Evolutionary conservation across 1,140 invertebrate genomes (phyloP).

Genomic region (Drosophila micromelanica): DNA sequence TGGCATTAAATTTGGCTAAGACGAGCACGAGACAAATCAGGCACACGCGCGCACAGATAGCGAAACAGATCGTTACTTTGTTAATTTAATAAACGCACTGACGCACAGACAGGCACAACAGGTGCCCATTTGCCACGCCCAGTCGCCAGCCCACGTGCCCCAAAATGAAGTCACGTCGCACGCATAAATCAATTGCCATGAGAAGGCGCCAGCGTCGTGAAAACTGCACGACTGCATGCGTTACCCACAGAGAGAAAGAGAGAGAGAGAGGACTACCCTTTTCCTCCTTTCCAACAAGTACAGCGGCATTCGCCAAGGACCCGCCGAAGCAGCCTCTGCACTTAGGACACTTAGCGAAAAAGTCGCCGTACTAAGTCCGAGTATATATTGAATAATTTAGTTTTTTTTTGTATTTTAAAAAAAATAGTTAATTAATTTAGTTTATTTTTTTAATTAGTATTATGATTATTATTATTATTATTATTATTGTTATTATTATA

Average conservation of each 20-base stretch:
- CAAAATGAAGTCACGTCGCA: slow-evolving; percentile 76
- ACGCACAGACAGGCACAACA: slow-evolving; percentile 33
- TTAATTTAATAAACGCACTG: slow-evolving; percentile 74
- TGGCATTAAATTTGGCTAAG: slow-evolving; percentile 65
- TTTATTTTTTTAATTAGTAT: no score
- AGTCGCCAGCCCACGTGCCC: slow-evolving; percentile 7
- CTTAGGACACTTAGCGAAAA: background rate
- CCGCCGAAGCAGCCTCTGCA: background rate
- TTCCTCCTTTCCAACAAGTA: background rate
- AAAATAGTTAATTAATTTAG: no score
- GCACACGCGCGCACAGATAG: slow-evolving; percentile 18
- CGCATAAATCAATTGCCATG: slow-evolving; percentile 77
- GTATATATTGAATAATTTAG: no score
- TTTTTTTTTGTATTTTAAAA: no score
- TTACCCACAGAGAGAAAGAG: slow-evolving; percentile 1
- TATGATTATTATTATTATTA: no score
- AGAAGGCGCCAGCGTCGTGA: slow-evolving; percentile 58
- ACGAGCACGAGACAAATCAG: slow-evolving; percentile 44
- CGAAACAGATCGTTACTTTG: slow-evolving; percentile 66
- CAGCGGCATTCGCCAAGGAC: background rate
- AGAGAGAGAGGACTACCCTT: no score
- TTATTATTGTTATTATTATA: no score
- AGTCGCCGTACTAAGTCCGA: no score
- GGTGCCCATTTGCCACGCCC: slow-evolving; percentile 51
- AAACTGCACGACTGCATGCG: slow-evolving; percentile 68